Base-by-base conservation (phyloP, 2,888 invertebrate species). In the Lithosia quadra region DNA sequence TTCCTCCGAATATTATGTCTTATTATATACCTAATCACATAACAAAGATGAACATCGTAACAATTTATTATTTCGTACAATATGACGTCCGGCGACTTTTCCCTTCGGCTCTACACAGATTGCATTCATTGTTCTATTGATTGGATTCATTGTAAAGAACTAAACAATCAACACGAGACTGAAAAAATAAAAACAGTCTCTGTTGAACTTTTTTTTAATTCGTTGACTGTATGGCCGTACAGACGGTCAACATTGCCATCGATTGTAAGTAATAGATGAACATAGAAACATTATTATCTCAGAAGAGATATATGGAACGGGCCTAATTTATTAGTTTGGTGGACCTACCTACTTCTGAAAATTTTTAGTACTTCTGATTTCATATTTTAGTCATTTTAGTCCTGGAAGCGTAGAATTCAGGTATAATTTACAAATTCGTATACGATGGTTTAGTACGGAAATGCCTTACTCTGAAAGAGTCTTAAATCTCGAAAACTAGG, bases 61-160 rank as follows among this genome's bases (percentile, higher is more conserved):
- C 13, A 5, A 60, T 43, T 28, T 18, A 13, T 24, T 43, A n/a
- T 28, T 49, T 62, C n/a, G n/a, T 28, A 62, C n/a, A 24, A 24
- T 39, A 55, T 61, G 56, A 22, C 61, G 55, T 60, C 24, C 13
- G 21, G 21, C 21, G 53, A 55, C 24, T 39, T 43, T 61, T 49
- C 62, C 49, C 49, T 28, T 28, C 28, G 43, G 43, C 49, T 62
- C 28, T 33, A 49, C 60, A 62, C 34, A 22, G 34, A 28, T 60
- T 60, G 55, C 60, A 7, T 60, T 49, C 58, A 58, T 49, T 66
- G 59, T 60, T 61, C 66, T 53, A 53, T 36, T 53, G 60, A 65
- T 66, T 57, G 57, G 33, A 21, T 67, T 43, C 67, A 55, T 64
- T 55, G 63, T 70, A 34, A 60, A 24, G 43, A 58, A 56, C 64